Conservation (phyloP, 37 sponge, comb jelly and placozoan species). For the Halisarca cf. caerulea region DNA sequence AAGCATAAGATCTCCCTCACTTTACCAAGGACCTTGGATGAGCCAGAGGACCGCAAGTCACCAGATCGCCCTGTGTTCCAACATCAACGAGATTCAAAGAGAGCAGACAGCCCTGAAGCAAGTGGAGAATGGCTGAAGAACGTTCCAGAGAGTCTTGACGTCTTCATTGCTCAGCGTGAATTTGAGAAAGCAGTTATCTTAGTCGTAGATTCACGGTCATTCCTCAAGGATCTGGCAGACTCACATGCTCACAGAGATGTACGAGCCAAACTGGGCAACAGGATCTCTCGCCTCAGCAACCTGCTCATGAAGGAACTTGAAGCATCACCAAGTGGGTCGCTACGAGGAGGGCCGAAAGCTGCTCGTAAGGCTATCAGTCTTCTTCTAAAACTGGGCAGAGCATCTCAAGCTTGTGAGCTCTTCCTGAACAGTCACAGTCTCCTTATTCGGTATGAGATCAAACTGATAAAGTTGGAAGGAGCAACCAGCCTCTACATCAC, state of each 20-base stretch:
- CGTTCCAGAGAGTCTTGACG: slow-evolving; percentile 92
- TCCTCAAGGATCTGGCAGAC: slow-evolving; percentile 66
- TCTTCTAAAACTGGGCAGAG: slow-evolving; percentile 72
- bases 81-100: slow-evolving; percentile 2
- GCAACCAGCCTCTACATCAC: slow-evolving; percentile 76
- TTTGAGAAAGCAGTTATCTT: slow-evolving; percentile 88
- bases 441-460: slow-evolving; percentile 61
- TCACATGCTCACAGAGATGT: slow-evolving; percentile 70
- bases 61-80: background rate
- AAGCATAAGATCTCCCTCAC: slow-evolving; percentile 64
- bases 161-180: slow-evolving; percentile 95
- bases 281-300: slow-evolving; percentile 58
- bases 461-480: slow-evolving; percentile 88
- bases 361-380: slow-evolving; percentile 76
- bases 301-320: slow-evolving; percentile 88
- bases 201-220: slow-evolving; percentile 53
- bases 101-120: background rate
- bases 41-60: background rate
- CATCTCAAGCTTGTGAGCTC: slow-evolving; percentile 86
- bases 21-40: slow-evolving; percentile 53
- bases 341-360: slow-evolving; percentile 84
- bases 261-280: slow-evolving; percentile 65
- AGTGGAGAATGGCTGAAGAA: slow-evolving; percentile 83
- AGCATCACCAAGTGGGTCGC: slow-evolving; percentile 71
- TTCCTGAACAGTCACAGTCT: slow-evolving; percentile 79